Evolutionary conservation across 2,113 vertebrate species (phyloP).

Genomic region (Myiozetetes cayanensis): DNA sequence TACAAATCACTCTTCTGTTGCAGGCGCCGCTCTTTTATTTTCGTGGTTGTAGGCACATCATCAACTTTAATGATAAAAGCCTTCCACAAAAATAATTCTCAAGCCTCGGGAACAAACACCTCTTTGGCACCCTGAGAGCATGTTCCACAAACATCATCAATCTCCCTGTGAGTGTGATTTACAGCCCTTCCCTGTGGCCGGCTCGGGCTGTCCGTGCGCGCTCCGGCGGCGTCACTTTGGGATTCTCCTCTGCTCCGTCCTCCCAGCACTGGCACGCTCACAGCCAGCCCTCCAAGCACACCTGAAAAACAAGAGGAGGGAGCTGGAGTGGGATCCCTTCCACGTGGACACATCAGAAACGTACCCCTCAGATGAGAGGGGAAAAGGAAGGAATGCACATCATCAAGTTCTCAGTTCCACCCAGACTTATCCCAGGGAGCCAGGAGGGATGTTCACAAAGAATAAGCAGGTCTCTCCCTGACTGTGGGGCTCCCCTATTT

Average conservation of each 20-base stretch:
- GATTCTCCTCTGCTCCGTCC: conserved; percentile 64
- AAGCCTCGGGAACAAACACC: conserved; percentile 78
- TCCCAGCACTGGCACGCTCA: neutral
- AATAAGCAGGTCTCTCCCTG: neutral
- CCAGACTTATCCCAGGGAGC: neutral
- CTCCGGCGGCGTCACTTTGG: conserved; percentile 50
- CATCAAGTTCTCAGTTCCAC: neutral
- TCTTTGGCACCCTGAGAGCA: conserved; percentile 74
- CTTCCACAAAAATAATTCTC: conserved; percentile 78
- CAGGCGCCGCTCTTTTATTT: conserved; percentile 45
- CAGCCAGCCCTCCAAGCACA: neutral
- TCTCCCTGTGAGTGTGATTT: conserved; percentile 79
- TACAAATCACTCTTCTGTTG: conserved; percentile 66
- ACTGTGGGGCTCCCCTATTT: neutral
- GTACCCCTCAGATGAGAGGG: neutral
- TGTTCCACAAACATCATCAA: conserved; percentile 77
- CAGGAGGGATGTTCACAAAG: neutral
- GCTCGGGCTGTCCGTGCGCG: conserved; percentile 53
- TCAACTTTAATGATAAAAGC: conserved; percentile 80
- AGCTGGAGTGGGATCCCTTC: neutral
- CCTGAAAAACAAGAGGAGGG: neutral
- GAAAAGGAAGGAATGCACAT: neutral
- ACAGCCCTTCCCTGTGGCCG: conserved; percentile 66
- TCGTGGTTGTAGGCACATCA: conserved; percentile 70
- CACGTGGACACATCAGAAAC: neutral